These are phyloP conservation scores for Philonicus albiceps DNA, from an alignment of 2,888 invertebrate genomes.

Conservation along the genomic window DNA sequence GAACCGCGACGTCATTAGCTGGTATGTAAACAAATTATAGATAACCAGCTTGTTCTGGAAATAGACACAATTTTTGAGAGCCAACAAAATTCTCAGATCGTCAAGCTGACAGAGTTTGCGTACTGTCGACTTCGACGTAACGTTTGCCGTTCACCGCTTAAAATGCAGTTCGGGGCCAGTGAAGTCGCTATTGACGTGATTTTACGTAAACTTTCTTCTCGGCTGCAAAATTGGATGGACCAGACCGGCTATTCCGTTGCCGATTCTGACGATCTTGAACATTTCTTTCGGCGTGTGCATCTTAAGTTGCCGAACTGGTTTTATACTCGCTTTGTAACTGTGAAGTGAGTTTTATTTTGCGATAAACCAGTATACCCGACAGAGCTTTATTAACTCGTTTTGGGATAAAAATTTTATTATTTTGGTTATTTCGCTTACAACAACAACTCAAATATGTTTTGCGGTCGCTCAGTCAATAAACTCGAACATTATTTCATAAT, in stretches of 20 bases:
- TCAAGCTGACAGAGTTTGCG: background rate
- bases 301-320: constrained; percentile 16
- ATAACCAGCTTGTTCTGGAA: background rate
- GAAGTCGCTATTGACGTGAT: background rate
- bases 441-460: background rate
- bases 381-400: background rate
- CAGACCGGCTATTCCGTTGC: background rate
- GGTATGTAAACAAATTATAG: constrained; percentile 6
- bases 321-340: constrained; percentile 13
- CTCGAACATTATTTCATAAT: background rate
- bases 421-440: background rate
- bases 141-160: background rate
- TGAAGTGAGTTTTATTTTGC: constrained; percentile 13
- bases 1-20: background rate
- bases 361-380: background rate
- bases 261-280: background rate
- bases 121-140: background rate
- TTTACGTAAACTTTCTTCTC: constrained; percentile 7
- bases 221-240: constrained; percentile 12
- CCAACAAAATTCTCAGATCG: background rate
- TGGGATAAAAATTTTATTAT: background rate
- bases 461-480: background rate
- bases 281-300: constrained; percentile 5
- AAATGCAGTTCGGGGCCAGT: background rate
- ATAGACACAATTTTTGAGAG: background rate